These are phyloP conservation scores for Dryobotodes eremita DNA, from an alignment of 2,888 invertebrate species.

Conservation along the genomic window DNA sequence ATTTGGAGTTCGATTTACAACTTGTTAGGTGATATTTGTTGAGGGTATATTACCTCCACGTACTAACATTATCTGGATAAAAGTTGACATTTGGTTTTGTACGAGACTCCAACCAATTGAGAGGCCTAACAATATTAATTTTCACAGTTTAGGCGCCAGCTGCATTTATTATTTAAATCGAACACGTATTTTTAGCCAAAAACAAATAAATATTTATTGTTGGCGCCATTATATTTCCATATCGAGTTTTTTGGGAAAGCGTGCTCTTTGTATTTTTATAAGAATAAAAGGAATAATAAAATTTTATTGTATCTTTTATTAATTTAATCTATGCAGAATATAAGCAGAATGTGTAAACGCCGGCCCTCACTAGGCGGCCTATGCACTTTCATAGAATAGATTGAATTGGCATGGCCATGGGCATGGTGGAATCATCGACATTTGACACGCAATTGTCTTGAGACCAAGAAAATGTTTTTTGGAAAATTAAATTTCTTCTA, in stretches of 20 bases:
- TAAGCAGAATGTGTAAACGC: no score
- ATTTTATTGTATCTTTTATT: background rate
- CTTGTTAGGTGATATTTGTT: background rate
- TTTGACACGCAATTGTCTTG: conserved; percentile 18
- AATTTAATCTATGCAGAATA: no score
- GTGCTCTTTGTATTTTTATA: conserved; percentile 2
- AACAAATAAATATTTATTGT: conserved; percentile 16
- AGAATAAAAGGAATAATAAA: background rate
- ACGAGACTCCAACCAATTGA: no score
- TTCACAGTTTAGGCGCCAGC: background rate
- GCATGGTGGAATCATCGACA: background rate
- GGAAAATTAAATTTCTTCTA: background rate
- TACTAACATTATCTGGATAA: no score
- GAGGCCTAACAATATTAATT: background rate
- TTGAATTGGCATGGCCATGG: background rate
- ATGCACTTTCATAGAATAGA: background rate
- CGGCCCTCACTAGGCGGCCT: background rate
- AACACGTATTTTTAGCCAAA: background rate
- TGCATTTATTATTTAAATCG: conserved; percentile 12
- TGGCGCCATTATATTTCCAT: conserved; percentile 12
- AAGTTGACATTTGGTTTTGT: no score
- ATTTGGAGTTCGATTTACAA: background rate
- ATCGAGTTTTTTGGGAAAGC: conserved; percentile 18
- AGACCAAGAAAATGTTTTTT: background rate
- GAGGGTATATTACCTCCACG: no score